These are phyloP conservation scores for Eulemur rufifrons DNA, from an alignment of 2,113 vertebrate genomes.

Conservation along the genomic window DNA sequence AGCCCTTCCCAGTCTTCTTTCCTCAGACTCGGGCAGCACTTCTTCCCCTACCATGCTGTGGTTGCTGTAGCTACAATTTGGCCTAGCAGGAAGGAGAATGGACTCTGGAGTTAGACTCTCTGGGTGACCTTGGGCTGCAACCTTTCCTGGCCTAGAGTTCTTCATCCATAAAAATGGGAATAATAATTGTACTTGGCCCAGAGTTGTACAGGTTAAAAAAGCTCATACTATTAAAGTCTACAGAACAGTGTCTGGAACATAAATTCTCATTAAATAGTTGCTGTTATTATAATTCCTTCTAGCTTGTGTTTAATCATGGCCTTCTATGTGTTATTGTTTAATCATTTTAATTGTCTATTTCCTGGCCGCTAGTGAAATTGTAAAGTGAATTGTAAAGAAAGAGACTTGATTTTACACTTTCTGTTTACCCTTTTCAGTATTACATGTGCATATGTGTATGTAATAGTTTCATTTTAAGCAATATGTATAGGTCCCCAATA, in stretches of 20 bases:
- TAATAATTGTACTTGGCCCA: background rate
- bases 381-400: background rate
- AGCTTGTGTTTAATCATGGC: background rate
- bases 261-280: background rate
- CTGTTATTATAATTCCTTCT: background rate
- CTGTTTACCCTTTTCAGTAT: background rate
- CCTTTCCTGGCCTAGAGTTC: background rate
- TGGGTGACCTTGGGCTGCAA: background rate
- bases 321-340: background rate
- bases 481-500: background rate
- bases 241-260: background rate
- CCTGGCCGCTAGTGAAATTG: background rate
- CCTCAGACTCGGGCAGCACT: background rate
- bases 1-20: background rate
- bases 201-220: background rate
- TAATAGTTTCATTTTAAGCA: too few relatives aligned
- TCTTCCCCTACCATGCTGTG: background rate
- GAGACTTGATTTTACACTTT: background rate
- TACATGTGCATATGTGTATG: background rate
- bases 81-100: background rate
- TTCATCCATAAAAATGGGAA: constrained; percentile 4
- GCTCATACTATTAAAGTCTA: background rate
- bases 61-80: background rate
- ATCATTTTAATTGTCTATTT: background rate
- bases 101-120: background rate